Evolutionary conservation across 2,888 invertebrate genomes (phyloP).

Genomic region (Drosophila koepferae): DNA sequence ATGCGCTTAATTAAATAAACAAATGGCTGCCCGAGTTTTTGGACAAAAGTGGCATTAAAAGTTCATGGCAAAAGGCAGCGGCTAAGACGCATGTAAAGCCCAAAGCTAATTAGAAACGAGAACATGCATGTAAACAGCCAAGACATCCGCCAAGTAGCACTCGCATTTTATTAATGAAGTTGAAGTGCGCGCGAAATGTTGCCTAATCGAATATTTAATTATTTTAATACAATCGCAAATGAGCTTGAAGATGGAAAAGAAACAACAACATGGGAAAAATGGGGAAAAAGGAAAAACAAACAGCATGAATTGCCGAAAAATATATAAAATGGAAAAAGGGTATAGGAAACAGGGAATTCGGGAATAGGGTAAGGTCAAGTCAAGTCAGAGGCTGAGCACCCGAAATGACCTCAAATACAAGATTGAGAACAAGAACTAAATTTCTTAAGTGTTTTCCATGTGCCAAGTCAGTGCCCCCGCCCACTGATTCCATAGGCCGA

Average conservation of each 20-base stretch:
- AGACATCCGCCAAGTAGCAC: neutral
- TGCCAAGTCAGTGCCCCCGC: slow-evolving; percentile 48
- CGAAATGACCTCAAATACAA: slow-evolving; percentile 73
- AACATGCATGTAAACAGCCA: slow-evolving; percentile 1
- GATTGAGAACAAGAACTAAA: slow-evolving; percentile 77
- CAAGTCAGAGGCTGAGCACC: slow-evolving; percentile 10
- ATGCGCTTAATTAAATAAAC: slow-evolving; percentile 81
- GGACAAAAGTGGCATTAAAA: slow-evolving; percentile 51
- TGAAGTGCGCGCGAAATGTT: slow-evolving; percentile 29
- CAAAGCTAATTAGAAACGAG: slow-evolving; percentile 35
- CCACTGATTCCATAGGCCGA: neutral
- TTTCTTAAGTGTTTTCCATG: slow-evolving; percentile 77
- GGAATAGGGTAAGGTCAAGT: slow-evolving; percentile 12
- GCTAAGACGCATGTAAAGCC: slow-evolving; percentile 19
- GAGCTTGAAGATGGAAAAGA: slow-evolving; percentile 54
- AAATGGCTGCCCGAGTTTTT: slow-evolving; percentile 62
- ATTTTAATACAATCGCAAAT: slow-evolving; percentile 64
- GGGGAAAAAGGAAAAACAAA: slow-evolving; percentile 26
- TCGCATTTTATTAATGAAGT: slow-evolving; percentile 40
- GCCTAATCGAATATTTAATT: slow-evolving; percentile 77
- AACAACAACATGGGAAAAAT: slow-evolving; percentile 4
- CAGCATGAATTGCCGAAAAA: slow-evolving; percentile 22
- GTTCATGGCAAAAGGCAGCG: slow-evolving; percentile 41
- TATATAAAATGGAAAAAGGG: neutral
- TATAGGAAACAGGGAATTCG: neutral